These are phyloP conservation scores for Drosophila pseudoobscura DNA, from an alignment of 1,140 invertebrate genomes.

Conservation along the genomic window DNA sequence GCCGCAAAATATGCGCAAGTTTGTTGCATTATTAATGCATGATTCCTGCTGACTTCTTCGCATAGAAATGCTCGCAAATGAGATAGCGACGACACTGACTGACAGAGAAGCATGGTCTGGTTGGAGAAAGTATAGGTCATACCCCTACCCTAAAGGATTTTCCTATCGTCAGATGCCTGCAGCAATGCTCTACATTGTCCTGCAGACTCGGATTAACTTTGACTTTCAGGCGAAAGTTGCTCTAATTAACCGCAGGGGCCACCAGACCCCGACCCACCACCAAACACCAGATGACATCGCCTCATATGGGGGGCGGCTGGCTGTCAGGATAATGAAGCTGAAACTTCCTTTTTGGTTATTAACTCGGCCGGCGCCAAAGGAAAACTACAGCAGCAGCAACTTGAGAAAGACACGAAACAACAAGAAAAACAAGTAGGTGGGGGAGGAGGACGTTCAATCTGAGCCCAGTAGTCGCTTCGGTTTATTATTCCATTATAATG, in stretches of 20 bases:
- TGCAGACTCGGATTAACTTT: constrained; percentile 22
- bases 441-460: constrained; percentile 27
- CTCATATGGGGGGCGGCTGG: constrained; percentile 4
- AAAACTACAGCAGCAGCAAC: constrained; percentile 21
- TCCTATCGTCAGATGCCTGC: not conserved
- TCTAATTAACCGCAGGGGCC: constrained; percentile 53
- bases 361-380: constrained; percentile 39
- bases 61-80: constrained; percentile 23
- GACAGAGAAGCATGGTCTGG: too few species aligned
- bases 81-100: not conserved
- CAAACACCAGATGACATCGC: constrained; percentile 4
- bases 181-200: constrained; percentile 36
- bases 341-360: constrained; percentile 44
- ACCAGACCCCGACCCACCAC: not conserved
- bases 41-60: constrained; percentile 4
- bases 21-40: constrained; percentile 59
- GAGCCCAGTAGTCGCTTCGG: constrained; percentile 53
- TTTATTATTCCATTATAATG: constrained; percentile 80
- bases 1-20: constrained; percentile 61
- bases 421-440: constrained; percentile 22
- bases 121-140: not conserved
- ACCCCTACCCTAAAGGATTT: not conserved
- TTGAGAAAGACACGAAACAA: constrained; percentile 29
- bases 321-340: constrained; percentile 44
- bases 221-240: constrained; percentile 42